A percentile compares a stretch with the other conserved stretches of the same genome.
phyloP scores from a whole-genome alignment of 2,113 vertebrate species.

The Orycteropus afer region DNA sequence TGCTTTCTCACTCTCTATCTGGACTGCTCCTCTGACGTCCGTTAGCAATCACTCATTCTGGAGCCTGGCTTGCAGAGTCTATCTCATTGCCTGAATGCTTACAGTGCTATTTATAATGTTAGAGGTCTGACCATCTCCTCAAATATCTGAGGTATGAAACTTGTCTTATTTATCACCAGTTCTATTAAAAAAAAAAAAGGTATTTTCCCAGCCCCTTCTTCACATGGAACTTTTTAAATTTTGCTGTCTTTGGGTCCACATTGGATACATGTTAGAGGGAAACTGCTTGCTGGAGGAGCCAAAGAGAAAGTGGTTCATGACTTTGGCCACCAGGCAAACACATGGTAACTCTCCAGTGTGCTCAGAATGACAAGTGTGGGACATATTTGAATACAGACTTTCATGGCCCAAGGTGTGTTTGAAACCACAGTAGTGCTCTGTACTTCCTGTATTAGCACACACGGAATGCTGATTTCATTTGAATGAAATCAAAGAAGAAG shows the following conservation, averaged over 20 bases:
- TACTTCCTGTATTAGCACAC: neutral
- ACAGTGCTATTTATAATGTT: neutral
- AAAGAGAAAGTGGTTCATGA: neutral
- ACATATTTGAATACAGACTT: accelerated
- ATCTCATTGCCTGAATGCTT: accelerated
- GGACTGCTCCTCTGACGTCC: neutral
- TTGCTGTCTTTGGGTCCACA: neutral
- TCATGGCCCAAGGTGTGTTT: accelerated
- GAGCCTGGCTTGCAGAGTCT: neutral
- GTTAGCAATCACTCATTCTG: accelerated
- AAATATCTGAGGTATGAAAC: neutral
- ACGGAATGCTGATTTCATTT: accelerated
- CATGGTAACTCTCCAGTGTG: accelerated
- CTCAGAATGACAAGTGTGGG: neutral
- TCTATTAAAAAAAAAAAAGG: neutral
- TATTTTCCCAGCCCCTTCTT: no score
- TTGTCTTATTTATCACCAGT: neutral
- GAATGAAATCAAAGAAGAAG: neutral
- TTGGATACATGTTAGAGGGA: accelerated
- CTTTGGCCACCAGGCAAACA: neutral
- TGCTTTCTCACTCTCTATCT: neutral
- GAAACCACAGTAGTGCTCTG: neutral
- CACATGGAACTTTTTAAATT: no score
- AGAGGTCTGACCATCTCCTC: neutral
- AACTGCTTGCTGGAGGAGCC: accelerated